Evolutionary conservation across 2,888 invertebrate species (phyloP).

Genomic region (Zootermopsis nevadensis): DNA sequence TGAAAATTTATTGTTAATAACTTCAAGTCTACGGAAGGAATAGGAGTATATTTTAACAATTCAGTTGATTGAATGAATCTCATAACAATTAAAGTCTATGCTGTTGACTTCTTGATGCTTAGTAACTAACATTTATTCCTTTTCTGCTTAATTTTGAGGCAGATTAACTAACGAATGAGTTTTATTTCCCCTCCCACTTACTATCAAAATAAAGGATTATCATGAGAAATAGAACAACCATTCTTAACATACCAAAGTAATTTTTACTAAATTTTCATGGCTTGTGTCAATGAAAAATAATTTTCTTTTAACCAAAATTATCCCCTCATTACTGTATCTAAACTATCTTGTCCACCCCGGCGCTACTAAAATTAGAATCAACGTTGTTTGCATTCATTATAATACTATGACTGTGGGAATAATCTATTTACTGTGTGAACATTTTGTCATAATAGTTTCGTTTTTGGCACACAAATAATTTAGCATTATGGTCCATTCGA

Average conservation of each 20-base stretch:
- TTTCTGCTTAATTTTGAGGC: not conserved
- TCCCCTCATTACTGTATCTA: slow-evolving; percentile 16
- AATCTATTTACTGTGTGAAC: slow-evolving; percentile 38
- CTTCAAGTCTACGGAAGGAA: too few species aligned
- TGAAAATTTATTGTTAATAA: too few species aligned
- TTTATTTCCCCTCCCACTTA: not conserved
- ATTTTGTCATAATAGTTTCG: slow-evolving; percentile 23
- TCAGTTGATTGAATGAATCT: not conserved
- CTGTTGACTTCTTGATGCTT: not conserved
- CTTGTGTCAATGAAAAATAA: slow-evolving; percentile 30
- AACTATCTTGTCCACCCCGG: not conserved
- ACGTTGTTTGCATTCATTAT: slow-evolving; percentile 29
- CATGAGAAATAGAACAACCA: not conserved
- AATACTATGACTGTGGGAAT: slow-evolving; percentile 13
- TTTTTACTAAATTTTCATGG: not conserved
- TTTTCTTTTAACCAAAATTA: slow-evolving; percentile 11
- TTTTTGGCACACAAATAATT: slow-evolving; percentile 16
- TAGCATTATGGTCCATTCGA: slow-evolving; percentile 6
- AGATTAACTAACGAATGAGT: not conserved
- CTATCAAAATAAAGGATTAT: not conserved
- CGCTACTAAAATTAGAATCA: slow-evolving; percentile 2
- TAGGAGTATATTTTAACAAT: too few species aligned
- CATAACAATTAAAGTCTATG: not conserved
- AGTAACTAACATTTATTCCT: slow-evolving; percentile 5
- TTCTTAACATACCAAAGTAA: not conserved